A percentile compares a stretch with the other conserved stretches of the same genome.
These are phyloP conservation scores for Cryptophagus acutangulus DNA, from an alignment of 2,888 invertebrate genomes.

Conservation along the genomic window DNA sequence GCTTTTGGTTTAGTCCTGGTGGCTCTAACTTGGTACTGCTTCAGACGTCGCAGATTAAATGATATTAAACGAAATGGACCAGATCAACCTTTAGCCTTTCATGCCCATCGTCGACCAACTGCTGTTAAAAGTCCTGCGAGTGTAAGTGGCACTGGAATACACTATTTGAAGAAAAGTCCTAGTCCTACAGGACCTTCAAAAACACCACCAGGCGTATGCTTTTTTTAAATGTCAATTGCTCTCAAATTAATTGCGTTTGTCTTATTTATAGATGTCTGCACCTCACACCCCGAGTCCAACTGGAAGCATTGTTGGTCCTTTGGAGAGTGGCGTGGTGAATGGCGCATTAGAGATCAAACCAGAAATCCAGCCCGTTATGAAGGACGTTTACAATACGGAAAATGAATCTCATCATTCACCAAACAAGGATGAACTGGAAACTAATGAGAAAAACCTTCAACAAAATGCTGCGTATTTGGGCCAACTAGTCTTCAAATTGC, in stretches of 20 bases:
- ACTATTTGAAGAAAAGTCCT: constrained; percentile 89
- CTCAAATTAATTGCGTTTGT: too few species aligned
- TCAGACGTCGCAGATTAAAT: constrained; percentile 52
- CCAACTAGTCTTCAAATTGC: constrained; percentile 81
- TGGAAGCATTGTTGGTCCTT: constrained; percentile 43
- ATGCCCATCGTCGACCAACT: constrained; percentile 68
- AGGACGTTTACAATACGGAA: constrained; percentile 48
- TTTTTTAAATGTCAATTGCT: constrained; percentile 11
- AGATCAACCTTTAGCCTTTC: constrained; percentile 61
- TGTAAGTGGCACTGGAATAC: constrained; percentile 52
- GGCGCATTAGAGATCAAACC: constrained; percentile 26
- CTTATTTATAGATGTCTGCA: constrained; percentile 45
- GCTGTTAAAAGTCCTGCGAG: constrained; percentile 84
- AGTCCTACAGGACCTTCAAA: constrained; percentile 70
- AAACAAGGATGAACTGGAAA: constrained; percentile 55
- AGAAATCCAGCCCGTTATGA: constrained; percentile 40
- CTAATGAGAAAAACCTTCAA: constrained; percentile 55
- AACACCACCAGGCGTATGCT: constrained; percentile 53
- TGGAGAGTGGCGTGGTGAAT: constrained; percentile 40
- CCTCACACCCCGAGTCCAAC: constrained; percentile 47
- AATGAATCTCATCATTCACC: constrained; percentile 46
- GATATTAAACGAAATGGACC: constrained; percentile 51
- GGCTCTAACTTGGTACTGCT: constrained; percentile 62
- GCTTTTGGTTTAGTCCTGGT: constrained; percentile 56
- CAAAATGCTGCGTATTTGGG: constrained; percentile 70